Percentiles rank a stretch among this genome's conserved stretches.
Conservation (phyloP, 2,797 vertebrate genomes). For the Gorsachius magnificus region DNA sequence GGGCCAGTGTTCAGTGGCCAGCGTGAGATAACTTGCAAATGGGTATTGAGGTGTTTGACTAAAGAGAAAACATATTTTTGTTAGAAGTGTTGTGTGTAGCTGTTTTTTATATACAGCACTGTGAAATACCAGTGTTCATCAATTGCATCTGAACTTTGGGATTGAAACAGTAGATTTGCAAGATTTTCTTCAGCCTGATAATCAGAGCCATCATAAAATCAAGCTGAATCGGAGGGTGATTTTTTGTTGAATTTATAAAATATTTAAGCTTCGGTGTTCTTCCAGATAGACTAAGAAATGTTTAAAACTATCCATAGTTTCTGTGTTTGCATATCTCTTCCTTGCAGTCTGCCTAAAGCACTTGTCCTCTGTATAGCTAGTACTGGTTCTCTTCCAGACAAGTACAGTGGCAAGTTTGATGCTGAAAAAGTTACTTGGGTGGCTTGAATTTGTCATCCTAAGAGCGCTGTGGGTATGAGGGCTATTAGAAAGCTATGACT, state of each 20-base stretch:
- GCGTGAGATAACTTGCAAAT: rapidly evolving
- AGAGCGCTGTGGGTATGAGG: rapidly evolving
- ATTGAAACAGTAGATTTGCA: background rate
- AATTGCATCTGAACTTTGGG: background rate
- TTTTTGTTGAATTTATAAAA: background rate
- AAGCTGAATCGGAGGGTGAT: background rate
- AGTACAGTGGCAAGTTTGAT: background rate
- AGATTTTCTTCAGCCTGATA: background rate
- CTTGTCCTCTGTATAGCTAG: background rate
- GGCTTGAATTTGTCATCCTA: background rate
- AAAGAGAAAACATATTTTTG: background rate
- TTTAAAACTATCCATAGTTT: background rate
- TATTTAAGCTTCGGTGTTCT: background rate
- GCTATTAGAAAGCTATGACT: background rate
- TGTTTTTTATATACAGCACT: background rate
- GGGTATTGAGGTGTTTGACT: background rate
- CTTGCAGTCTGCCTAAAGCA: background rate
- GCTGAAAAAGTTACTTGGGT: background rate
- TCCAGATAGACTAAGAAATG: background rate
- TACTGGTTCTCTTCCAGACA: background rate
- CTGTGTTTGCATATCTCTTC: background rate
- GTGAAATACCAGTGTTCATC: background rate
- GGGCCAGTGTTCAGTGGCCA: background rate
- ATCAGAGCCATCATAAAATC: background rate
- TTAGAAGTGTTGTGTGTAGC: background rate